Percentiles rank a stretch among this genome's conserved stretches.
Evolutionary conservation across 2,113 vertebrate genomes (phyloP).

Genomic region (Pleuronectes platessa): DNA sequence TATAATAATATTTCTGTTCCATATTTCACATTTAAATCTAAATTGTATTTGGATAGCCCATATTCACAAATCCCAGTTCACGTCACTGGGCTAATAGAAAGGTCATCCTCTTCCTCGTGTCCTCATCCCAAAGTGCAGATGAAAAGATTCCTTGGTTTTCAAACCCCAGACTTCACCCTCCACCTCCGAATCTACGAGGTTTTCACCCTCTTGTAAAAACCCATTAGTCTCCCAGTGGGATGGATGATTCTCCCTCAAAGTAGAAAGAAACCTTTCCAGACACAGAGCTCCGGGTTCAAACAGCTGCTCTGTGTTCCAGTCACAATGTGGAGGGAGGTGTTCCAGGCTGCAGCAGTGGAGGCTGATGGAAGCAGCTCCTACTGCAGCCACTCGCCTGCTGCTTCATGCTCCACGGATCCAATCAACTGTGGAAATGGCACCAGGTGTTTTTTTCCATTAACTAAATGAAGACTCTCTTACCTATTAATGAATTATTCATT

Average conservation of each 20-base stretch:
- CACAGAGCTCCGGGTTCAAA: background rate
- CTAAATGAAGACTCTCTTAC: conserved; percentile 38
- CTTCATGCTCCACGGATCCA: conserved; percentile 60
- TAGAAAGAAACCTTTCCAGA: background rate
- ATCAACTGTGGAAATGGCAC: conserved; percentile 50
- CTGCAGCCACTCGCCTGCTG: conserved; percentile 21
- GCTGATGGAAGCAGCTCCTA: conserved; percentile 19
- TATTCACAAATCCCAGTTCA: too few species aligned
- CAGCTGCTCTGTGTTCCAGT: background rate
- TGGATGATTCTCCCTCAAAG: background rate
- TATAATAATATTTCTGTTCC: too few species aligned
- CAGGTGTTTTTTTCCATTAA: conserved; percentile 49
- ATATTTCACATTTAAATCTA: too few species aligned
- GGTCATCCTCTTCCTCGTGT: background rate
- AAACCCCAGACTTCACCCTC: background rate
- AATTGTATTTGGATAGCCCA: too few species aligned
- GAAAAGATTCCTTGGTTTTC: background rate
- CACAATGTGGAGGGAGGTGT: background rate
- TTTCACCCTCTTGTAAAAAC: background rate
- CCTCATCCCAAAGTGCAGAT: too few species aligned
- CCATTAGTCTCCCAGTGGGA: background rate
- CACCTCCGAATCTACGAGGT: background rate
- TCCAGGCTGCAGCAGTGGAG: background rate
- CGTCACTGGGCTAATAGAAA: too few species aligned
- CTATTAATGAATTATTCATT: conserved; percentile 62